Evolutionary conservation across 2,888 invertebrate species (phyloP).

Genomic region (Ceraclea dissimilis): DNA sequence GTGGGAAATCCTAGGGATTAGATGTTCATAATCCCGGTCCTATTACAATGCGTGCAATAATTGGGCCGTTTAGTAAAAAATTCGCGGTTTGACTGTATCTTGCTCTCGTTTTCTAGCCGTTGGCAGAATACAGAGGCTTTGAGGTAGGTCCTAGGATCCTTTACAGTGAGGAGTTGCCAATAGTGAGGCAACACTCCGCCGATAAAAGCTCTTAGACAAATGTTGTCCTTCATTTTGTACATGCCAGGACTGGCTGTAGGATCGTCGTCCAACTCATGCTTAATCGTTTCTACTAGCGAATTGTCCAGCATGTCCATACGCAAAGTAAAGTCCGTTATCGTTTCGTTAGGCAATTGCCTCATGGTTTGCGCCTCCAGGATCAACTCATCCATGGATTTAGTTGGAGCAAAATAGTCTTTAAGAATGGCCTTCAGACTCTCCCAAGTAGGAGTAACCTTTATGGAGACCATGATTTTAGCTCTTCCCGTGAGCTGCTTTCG

Average conservation of each 20-base stretch:
- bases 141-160: neutral
- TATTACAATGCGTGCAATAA: too few species aligned
- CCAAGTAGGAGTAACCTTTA: too few species aligned
- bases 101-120: constrained; percentile 2
- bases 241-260: neutral
- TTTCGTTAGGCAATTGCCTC: constrained; percentile 3
- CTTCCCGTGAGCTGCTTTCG: constrained; percentile 3
- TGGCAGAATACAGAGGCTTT: constrained; percentile 3
- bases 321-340: constrained; percentile 4
- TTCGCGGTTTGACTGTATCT: too few species aligned
- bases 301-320: constrained; percentile 2
- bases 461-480: neutral
- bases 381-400: constrained; percentile 1
- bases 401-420: too few species aligned
- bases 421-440: too few species aligned
- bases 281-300: neutral
- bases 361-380: neutral
- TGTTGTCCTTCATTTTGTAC: neutral
- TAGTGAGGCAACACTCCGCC: neutral
- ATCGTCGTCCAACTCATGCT: constrained; percentile 1
- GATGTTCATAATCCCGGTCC: too few species aligned
- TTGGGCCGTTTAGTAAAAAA: too few species aligned
- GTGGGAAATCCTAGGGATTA: too few species aligned
- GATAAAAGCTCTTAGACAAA: too few species aligned
- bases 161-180: neutral